These are phyloP conservation scores for Agriopis aurantiaria DNA, from an alignment of 2,888 invertebrate species.

Conservation along the genomic window DNA sequence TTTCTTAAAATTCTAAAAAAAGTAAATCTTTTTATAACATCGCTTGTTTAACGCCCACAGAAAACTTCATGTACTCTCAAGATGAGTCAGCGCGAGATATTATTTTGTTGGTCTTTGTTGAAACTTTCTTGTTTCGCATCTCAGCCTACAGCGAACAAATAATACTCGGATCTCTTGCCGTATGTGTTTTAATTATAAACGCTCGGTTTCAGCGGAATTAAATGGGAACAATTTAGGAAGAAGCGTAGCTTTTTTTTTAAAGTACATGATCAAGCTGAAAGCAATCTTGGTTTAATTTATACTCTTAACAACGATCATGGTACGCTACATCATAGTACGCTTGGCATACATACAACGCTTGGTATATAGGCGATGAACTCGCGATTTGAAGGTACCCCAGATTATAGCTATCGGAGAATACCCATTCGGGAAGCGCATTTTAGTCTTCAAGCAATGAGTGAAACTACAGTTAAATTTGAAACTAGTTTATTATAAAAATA, in stretches of 20 bases:
- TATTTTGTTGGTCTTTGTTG: conserved; percentile 69
- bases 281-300: too few species aligned
- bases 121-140: conserved; percentile 69
- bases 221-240: neutral
- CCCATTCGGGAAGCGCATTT: too few species aligned
- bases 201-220: conserved; percentile 37
- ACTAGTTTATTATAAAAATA: conserved; percentile 8
- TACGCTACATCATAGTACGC: too few species aligned
- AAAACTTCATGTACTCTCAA: conserved; percentile 49
- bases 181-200: conserved; percentile 32
- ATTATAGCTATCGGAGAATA: too few species aligned
- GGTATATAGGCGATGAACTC: too few species aligned
- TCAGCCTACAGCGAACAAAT: conserved; percentile 43
- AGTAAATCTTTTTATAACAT: neutral
- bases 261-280: neutral
- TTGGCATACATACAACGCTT: too few species aligned
- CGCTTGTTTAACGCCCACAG: conserved; percentile 52
- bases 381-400: too few species aligned
- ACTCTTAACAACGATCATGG: too few species aligned
- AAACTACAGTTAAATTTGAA: neutral
- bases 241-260: neutral
- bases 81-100: conserved; percentile 66
- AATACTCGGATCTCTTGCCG: conserved; percentile 31
- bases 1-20: neutral
- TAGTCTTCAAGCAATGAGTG: neutral